Base-by-base conservation (phyloP, 1,140 invertebrate genomes). In the Penaeus chinensis region DNA sequence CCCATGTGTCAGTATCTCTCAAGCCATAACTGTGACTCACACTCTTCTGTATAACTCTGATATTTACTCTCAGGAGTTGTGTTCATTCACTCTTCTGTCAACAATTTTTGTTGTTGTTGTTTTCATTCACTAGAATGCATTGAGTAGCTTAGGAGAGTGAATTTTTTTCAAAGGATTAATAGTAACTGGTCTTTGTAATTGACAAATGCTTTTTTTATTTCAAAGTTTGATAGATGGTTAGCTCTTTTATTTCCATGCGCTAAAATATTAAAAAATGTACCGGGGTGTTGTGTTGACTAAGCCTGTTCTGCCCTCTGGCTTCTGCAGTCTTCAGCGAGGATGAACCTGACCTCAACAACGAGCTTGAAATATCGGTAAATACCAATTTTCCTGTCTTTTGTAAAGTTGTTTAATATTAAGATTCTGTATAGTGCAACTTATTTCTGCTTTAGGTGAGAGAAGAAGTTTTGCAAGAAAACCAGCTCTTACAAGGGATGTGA, bases 1-100 rank as follows among this genome's bases (percentile, higher is more conserved):
- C 98, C 98, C 22, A 99, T 99, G 98, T 97, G 96, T 97, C 93
- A 95, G 96, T 94, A 77, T 77, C 61, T 78, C 76, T 69, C 19
- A n/a, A 24, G 54, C 24, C 71, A 54, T 54, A 54, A 54, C 54
- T 54, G 37, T 37, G 54, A 32, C 60, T 42, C 63, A 76, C 27
- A 61, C 71, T 84, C 47, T 66, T 47, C 80, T 63, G 47, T 66
- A 61, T 88, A 69, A 79, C 69, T 82, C 82, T 84, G 74, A 60
- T 24, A 24, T 79, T 47, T 79, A 32, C 47, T 42, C 32, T 19
- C 22, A 7, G 65, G 20, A 22, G n/a, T 79, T 61, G 24, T 54
- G 24, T 47, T 79, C 77, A 16, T n/a, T 79, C 77, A 42, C 77
- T 61, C 54, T 74, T 47, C 69, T 81, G 54, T 54, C 82, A 66